These are phyloP conservation scores for Anastatus disparis DNA, from an alignment of 1,140 invertebrate genomes.

Conservation along the genomic window DNA sequence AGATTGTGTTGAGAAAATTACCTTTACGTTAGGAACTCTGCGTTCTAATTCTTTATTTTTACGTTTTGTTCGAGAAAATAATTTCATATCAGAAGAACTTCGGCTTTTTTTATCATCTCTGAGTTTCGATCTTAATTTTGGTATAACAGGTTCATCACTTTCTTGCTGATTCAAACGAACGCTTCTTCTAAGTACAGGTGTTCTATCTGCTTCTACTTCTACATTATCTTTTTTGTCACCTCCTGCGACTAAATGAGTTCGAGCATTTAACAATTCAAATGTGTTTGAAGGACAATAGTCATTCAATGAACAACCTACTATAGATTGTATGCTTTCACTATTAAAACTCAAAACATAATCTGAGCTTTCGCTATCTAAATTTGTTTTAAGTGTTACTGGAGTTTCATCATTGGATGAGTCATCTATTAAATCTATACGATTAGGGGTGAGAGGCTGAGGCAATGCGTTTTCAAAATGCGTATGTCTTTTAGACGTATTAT, in stretches of 20 bases:
- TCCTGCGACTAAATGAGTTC: neutral
- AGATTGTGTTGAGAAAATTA: conserved; percentile 23
- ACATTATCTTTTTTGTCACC: neutral
- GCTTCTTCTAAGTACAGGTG: conserved; percentile 58
- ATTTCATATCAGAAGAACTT: conserved; percentile 41
- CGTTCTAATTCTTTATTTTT: conserved; percentile 53
- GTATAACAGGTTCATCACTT: conserved; percentile 45
- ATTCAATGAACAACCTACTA: conserved; percentile 45
- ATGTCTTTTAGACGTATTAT: conserved; percentile 41
- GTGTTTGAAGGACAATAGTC: conserved; percentile 31
- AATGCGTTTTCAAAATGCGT: conserved; percentile 45
- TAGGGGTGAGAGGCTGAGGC: conserved; percentile 48
- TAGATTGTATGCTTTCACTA: conserved; percentile 55
- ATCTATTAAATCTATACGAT: conserved; percentile 58
- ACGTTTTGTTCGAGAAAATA: conserved; percentile 49
- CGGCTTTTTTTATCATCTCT: conserved; percentile 45
- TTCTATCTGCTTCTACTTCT: neutral
- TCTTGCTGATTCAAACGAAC: conserved; percentile 60
- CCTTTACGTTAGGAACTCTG: conserved; percentile 49
- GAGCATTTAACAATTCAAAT: conserved; percentile 37
- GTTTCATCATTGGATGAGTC: conserved; percentile 53
- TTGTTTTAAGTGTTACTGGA: conserved; percentile 55
- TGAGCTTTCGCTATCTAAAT: conserved; percentile 56
- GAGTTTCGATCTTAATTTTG: conserved; percentile 21
- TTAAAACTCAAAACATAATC: conserved; percentile 59